Base-by-base conservation (phyloP, 2,113 vertebrate species). In the Sphaerodactylus townsendi region DNA sequence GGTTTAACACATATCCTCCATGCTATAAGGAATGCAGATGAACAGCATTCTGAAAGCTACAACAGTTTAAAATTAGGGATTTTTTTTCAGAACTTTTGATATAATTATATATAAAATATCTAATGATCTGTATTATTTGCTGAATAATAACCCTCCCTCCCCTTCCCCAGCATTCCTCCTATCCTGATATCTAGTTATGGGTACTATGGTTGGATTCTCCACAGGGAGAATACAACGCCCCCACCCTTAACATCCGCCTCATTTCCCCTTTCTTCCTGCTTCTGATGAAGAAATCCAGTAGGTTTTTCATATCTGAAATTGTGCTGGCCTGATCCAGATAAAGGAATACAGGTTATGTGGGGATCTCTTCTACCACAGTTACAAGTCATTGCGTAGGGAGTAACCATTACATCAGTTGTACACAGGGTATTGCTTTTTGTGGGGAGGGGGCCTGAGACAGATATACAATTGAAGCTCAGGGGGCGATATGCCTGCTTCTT, bases 31-130 rank as follows among this genome's bases (percentile, higher is more conserved):
- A 92, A 90, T 0, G 14, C 83, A 95, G 86, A 85, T 92, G 85
- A 88, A 35, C 50, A 90, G 91, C 10, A 59, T 94, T 86, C 89
- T 91, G 91, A 91, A 93, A 94, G 93, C 81, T 87, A 93, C 85
- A 90, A 89, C 66, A 93, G 88, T 91, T 94, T 88, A 92, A 93
- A 95, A 93, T 91, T 86, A 88, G 59, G 44, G n/a, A n/a, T n/a
- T 44, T 21, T 90, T 92, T 77, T 87, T 89, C 5, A 81, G 82
- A 87, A 90, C 78, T 81, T 88, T 93, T 92, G 59, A 85, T 70
- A 84, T 85, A 92, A 87, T 56, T 77, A 75, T 83, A 75, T 70
- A 86, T 62, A 93, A 87, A 94, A 95, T 92, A 91, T 80, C 90
- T 92, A 89, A 88, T 86, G 91, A 92, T 88, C 90, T 91, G 86